Evolutionary conservation across 2,888 invertebrate species (phyloP).

Genomic region (Cryptus armator): DNA sequence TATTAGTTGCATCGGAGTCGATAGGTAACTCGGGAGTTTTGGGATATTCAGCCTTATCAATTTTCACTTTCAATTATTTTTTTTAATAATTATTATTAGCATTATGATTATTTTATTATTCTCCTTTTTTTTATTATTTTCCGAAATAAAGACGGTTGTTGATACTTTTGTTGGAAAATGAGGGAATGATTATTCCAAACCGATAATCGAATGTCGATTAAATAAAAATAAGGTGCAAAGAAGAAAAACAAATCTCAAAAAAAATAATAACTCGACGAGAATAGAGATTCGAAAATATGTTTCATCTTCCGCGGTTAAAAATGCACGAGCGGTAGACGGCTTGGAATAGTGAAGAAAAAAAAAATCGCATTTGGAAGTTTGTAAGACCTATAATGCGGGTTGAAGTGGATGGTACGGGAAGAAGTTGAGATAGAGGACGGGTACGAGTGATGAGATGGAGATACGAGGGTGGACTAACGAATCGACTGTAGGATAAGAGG

Average conservation of each 20-base stretch:
- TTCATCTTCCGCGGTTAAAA: background rate
- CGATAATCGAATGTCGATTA: too few species aligned
- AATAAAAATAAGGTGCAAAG: too few species aligned
- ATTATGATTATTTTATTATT: too few species aligned
- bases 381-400: slow-evolving; percentile 11
- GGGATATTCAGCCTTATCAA: background rate
- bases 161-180: too few species aligned
- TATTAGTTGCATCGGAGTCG: background rate
- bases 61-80: too few species aligned
- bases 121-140: too few species aligned
- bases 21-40: background rate
- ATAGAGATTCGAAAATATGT: too few species aligned
- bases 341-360: background rate
- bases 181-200: too few species aligned
- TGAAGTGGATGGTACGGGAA: background rate
- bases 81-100: too few species aligned
- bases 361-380: background rate
- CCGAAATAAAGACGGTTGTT: too few species aligned
- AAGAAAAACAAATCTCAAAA: too few species aligned
- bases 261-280: too few species aligned
- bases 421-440: background rate
- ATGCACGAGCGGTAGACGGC: background rate
- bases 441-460: slow-evolving; percentile 30
- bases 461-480: slow-evolving; percentile 66
- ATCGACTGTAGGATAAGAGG: slow-evolving; percentile 41